Percentiles rank a stretch among this genome's conserved stretches.
phyloP scores from a whole-genome alignment of 2,113 vertebrate species.

The Brachypodius melanocephalos region DNA sequence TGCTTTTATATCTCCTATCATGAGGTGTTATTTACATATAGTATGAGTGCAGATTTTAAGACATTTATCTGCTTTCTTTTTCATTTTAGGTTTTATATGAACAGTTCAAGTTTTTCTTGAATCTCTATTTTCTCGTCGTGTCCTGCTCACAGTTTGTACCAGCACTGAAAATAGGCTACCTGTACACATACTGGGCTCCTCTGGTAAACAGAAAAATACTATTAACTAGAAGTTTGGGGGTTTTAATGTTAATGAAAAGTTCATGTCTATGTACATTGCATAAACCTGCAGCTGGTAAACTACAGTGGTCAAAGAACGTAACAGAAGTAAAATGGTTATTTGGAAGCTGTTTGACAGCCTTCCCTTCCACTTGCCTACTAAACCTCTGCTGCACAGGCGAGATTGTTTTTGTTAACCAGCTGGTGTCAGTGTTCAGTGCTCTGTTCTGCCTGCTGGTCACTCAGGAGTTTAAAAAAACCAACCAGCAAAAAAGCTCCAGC shows the following conservation, averaged over 20 bases:
- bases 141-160: slow-evolving; percentile 97
- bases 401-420: accelerated
- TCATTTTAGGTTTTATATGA: slow-evolving; percentile 93
- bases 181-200: slow-evolving; percentile 99
- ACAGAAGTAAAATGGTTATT: background rate
- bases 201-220: slow-evolving; percentile 81
- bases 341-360: background rate
- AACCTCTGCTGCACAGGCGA: background rate
- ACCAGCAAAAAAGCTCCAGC: background rate
- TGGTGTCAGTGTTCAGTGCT: background rate
- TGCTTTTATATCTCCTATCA: background rate
- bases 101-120: slow-evolving; percentile 99
- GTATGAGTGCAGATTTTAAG: background rate
- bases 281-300: background rate
- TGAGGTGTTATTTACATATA: background rate
- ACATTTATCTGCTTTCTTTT: slow-evolving; percentile 43
- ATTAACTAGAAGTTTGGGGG: background rate
- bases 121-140: slow-evolving; percentile 96
- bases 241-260: background rate
- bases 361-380: background rate
- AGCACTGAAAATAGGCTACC: slow-evolving; percentile 93
- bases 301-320: background rate
- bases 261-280: background rate
- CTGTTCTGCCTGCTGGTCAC: background rate
- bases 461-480: background rate